Percentiles rank a stretch among this genome's conserved stretches.
Evolutionary conservation across 2,888 invertebrate genomes (phyloP).

Genomic region (Caenorhabditis imperialis): DNA sequence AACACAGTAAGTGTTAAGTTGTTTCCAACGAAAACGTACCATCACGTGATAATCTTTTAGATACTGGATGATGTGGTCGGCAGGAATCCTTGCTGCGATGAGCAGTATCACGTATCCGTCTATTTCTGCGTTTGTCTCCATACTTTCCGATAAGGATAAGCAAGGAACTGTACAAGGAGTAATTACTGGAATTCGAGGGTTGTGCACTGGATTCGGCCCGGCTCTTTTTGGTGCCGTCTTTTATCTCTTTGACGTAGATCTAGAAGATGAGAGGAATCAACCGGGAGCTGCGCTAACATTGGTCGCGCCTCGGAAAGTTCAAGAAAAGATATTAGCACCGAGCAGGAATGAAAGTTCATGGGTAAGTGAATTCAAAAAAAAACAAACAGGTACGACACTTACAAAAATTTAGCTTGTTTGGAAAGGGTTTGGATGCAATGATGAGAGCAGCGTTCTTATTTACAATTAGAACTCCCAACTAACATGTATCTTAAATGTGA

Average conservation of each 20-base stretch:
- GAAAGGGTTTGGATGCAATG: no score
- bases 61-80: constrained; percentile 96
- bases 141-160: constrained; percentile 96
- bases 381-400: not conserved
- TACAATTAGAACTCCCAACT: no score
- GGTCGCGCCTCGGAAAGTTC: constrained; percentile 46
- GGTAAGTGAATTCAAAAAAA: constrained; percentile 31
- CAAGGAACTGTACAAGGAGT: constrained; percentile 97
- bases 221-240: constrained; percentile 98
- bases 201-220: constrained; percentile 94
- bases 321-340: constrained; percentile 63
- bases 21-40: not conserved
- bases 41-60: constrained; percentile 27
- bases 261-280: constrained; percentile 84
- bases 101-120: constrained; percentile 98
- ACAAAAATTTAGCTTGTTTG: no score
- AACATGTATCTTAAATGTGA: no score
- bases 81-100: constrained; percentile 94
- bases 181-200: constrained; percentile 97
- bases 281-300: constrained; percentile 63
- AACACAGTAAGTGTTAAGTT: constrained; percentile 62
- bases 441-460: no score
- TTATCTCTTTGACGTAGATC: constrained; percentile 97
- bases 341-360: constrained; percentile 63
- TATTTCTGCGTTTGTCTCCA: constrained; percentile 97